These are phyloP conservation scores for Siphamia tubifer DNA, from an alignment of 2,113 vertebrate genomes.

Conservation along the genomic window DNA sequence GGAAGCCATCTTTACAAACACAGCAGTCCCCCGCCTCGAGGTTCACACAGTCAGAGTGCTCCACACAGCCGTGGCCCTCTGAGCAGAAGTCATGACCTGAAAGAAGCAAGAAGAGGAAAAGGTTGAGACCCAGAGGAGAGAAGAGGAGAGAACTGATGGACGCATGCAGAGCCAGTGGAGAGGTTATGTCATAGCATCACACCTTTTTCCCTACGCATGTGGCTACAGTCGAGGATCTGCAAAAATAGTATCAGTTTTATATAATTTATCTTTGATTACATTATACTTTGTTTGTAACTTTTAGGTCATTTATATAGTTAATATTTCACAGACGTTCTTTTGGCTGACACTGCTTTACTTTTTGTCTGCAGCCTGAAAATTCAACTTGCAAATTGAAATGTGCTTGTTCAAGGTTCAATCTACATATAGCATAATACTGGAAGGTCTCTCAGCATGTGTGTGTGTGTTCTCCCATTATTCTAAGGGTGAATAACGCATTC, in stretches of 20 bases:
- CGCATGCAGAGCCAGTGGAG: neutral
- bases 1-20: constrained; percentile 91
- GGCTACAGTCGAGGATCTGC: neutral
- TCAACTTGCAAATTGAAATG: neutral
- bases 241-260: neutral
- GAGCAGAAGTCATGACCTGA: constrained; percentile 95
- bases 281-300: neutral
- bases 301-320: too few species aligned
- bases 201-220: neutral
- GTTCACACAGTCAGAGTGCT: constrained; percentile 93
- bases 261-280: neutral
- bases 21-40: constrained; percentile 91
- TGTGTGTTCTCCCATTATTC: too few species aligned
- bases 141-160: constrained; percentile 9
- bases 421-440: too few species aligned
- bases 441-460: too few species aligned
- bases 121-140: constrained; percentile 25
- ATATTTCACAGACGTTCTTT: too few species aligned
- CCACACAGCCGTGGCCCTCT: constrained; percentile 89
- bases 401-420: neutral
- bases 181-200: neutral
- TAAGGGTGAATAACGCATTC: too few species aligned
- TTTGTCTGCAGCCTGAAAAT: neutral
- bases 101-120: constrained; percentile 19
- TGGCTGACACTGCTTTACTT: neutral